Conservation (phyloP, 2,888 invertebrate genomes). For the Microctonus aethiopoides region DNA sequence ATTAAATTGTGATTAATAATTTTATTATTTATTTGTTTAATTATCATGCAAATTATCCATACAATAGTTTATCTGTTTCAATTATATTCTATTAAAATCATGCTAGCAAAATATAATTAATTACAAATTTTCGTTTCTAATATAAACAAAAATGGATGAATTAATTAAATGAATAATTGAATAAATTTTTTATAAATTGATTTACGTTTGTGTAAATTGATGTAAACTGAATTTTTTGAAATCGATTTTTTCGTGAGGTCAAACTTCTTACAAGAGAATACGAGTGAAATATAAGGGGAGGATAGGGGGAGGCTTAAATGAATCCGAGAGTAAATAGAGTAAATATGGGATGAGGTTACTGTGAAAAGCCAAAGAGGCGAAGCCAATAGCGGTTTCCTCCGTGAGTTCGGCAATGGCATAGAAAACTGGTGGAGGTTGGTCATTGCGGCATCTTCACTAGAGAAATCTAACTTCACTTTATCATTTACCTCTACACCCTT, state of each 20-base stretch:
- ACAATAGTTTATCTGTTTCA: too few relatives aligned
- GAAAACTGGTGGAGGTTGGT: constrained; percentile 50
- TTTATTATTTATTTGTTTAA: too few relatives aligned
- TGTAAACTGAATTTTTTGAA: background rate
- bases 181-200: background rate
- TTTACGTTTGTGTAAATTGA: background rate
- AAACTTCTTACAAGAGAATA: constrained; percentile 17
- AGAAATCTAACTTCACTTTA: constrained; percentile 53
- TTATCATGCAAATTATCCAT: too few relatives aligned
- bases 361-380: constrained; percentile 48
- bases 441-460: constrained; percentile 36
- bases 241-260: constrained; percentile 16
- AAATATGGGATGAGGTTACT: constrained; percentile 42
- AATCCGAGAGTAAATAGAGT: constrained; percentile 27
- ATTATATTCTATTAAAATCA: too few relatives aligned
- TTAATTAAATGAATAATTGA: too few relatives aligned
- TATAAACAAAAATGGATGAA: too few relatives aligned
- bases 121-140: too few relatives aligned
- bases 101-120: too few relatives aligned
- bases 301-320: too few relatives aligned
- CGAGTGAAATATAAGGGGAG: background rate
- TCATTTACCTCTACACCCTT: background rate
- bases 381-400: constrained; percentile 56
- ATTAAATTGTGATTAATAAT: too few relatives aligned
- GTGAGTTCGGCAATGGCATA: constrained; percentile 51